Percentiles rank a stretch among this genome's conserved stretches.
Conservation (phyloP, 2,113 vertebrate genomes). For the Ornithorhynchus anatinus region DNA sequence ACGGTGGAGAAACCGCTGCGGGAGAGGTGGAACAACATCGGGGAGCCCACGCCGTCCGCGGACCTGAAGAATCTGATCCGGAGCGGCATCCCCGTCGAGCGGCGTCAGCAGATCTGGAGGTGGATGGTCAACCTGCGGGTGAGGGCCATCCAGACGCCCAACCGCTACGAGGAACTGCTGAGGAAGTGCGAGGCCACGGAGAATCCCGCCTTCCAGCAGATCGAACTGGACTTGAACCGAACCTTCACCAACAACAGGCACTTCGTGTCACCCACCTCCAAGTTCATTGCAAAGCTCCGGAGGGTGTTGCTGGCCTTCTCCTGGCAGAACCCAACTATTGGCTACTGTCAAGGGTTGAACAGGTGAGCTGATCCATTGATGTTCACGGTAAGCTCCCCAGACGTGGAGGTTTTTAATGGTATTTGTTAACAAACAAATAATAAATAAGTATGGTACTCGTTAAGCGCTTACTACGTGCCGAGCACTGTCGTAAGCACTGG, state of each 20-base stretch:
- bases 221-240: constrained; percentile 91
- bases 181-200: constrained; percentile 69
- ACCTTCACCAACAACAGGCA: constrained; percentile 90
- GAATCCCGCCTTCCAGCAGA: constrained; percentile 86
- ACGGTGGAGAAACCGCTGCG: constrained; percentile 72
- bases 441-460: too few relatives aligned
- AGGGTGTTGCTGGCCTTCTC: constrained; percentile 90
- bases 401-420: background rate
- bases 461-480: too few relatives aligned
- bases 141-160: constrained; percentile 46
- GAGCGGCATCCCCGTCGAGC: constrained; percentile 80
- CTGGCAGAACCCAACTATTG: constrained; percentile 90
- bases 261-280: constrained; percentile 85
- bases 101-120: constrained; percentile 82
- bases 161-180: constrained; percentile 80
- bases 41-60: constrained; percentile 64
- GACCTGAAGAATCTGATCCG: constrained; percentile 87
- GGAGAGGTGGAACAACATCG: constrained; percentile 81
- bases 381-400: background rate
- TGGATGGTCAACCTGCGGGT: constrained; percentile 78
- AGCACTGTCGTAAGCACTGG: too few relatives aligned
- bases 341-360: constrained; percentile 96
- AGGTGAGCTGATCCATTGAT: constrained; percentile 71
- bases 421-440: too few relatives aligned
- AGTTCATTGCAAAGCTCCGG: constrained; percentile 81